Evolutionary conservation across 2,888 invertebrate species (phyloP).

Genomic region (Leucophora obtusa): DNA sequence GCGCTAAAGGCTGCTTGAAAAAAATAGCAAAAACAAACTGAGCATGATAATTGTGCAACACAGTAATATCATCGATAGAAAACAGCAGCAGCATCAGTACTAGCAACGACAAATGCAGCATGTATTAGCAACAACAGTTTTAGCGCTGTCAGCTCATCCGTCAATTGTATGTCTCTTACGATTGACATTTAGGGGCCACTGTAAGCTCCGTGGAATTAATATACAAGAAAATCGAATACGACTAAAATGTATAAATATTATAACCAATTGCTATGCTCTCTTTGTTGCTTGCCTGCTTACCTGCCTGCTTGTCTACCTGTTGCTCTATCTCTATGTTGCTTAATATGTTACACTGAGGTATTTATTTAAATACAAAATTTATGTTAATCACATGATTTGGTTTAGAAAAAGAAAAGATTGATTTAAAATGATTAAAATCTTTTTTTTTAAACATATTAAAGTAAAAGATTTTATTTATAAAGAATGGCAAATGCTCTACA

Average conservation of each 20-base stretch:
- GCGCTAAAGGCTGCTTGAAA: constrained; percentile 10
- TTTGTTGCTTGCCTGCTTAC: constrained; percentile 36
- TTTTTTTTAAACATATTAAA: constrained; percentile 22
- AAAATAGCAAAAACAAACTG: constrained; percentile 1
- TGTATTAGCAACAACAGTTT: constrained; percentile 75
- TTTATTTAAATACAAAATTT: constrained; percentile 61
- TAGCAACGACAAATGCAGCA: constrained; percentile 56
- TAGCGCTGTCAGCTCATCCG: constrained; percentile 78
- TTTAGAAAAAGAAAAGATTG: constrained; percentile 49
- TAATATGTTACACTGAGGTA: constrained; percentile 39
- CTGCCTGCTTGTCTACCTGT: constrained; percentile 23
- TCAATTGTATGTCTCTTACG: constrained; percentile 76
- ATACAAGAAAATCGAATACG: constrained; percentile 1
- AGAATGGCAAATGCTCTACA: not conserved
- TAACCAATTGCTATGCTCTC: constrained; percentile 54
- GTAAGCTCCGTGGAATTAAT: constrained; percentile 60
- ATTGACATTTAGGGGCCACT: constrained; percentile 75
- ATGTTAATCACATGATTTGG: constrained; percentile 52
- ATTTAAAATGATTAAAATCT: constrained; percentile 63
- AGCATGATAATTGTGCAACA: constrained; percentile 51
- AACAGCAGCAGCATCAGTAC: constrained; percentile 68
- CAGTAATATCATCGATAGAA: constrained; percentile 15
- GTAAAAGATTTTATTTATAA: not conserved
- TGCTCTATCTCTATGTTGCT: not conserved
- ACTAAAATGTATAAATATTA: constrained; percentile 28